These are phyloP conservation scores for Aleadryas rufinucha DNA, from an alignment of 2,113 vertebrate genomes.

Conservation along the genomic window DNA sequence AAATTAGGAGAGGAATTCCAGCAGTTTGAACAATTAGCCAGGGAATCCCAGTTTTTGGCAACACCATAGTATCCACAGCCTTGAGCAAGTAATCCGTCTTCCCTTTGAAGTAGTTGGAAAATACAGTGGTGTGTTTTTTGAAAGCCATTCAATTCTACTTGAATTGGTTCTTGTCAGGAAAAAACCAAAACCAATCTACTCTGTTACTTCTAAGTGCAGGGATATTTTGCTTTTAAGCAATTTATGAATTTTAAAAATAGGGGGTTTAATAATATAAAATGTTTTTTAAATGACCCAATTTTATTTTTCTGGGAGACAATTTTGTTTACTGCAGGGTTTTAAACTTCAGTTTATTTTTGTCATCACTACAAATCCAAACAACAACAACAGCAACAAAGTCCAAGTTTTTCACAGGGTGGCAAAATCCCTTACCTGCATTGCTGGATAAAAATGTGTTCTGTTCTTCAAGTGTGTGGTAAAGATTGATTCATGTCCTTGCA, in stretches of 20 bases:
- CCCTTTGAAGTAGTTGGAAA: not conserved
- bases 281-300: not conserved
- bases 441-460: not conserved
- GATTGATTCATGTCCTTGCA: not conserved
- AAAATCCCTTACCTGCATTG: not conserved
- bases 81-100: not conserved
- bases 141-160: not conserved
- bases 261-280: not conserved
- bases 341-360: not conserved
- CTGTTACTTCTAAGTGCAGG: not conserved
- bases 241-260: not conserved
- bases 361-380: not conserved
- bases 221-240: not conserved
- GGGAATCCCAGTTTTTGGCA: not conserved
- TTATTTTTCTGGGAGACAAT: not conserved
- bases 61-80: not conserved
- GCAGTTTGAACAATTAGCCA: not conserved
- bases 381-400: not conserved
- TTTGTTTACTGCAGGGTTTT: not conserved
- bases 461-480: not conserved
- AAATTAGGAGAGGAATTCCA: not conserved
- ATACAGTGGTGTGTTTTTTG: not conserved
- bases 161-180: not conserved
- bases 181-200: not conserved
- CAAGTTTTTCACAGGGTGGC: not conserved